A percentile compares a stretch with the other conserved stretches of the same genome.
Conservation (phyloP, 2,888 invertebrate species). For the Melanophora roralis region DNA sequence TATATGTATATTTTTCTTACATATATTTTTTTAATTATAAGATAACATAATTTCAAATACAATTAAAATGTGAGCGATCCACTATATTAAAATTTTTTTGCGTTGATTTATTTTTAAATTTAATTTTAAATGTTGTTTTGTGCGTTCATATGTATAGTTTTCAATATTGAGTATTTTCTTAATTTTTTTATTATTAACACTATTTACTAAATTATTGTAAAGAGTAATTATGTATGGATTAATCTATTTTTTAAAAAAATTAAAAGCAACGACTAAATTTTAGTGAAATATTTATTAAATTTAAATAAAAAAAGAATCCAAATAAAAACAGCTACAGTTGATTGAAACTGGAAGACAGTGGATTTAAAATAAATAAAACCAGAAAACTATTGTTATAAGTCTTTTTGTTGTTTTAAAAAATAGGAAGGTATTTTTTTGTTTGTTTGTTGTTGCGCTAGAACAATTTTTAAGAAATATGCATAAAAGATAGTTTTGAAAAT, state of each 20-base stretch:
- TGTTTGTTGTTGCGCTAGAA: not conserved
- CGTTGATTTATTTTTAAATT: not conserved
- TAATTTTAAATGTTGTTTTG: not conserved
- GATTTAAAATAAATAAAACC: slow-evolving; percentile 1
- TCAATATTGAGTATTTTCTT: slow-evolving; percentile 6
- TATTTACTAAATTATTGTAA: not conserved
- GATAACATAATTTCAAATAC: too few relatives aligned
- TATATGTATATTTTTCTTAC: too few relatives aligned
- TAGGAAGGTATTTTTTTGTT: not conserved
- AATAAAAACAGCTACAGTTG: not conserved
- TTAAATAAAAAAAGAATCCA: not conserved
- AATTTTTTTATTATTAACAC: not conserved
- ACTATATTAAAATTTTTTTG: not conserved
- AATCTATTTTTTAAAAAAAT: not conserved
- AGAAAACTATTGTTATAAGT: slow-evolving; percentile 17
- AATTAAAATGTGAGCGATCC: too few relatives aligned
- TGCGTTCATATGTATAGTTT: slow-evolving; percentile 2
- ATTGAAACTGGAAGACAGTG: slow-evolving; percentile 51
- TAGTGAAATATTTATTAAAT: too few relatives aligned
- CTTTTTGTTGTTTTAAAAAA: slow-evolving; percentile 11
- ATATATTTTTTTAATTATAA: too few relatives aligned
- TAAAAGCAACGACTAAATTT: not conserved
- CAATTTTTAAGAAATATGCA: not conserved
- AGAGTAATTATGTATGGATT: not conserved
- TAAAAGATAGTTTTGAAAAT: not conserved